Evolutionary conservation across 2,888 invertebrate genomes (phyloP).

Genomic region (Cheilosia soror): DNA sequence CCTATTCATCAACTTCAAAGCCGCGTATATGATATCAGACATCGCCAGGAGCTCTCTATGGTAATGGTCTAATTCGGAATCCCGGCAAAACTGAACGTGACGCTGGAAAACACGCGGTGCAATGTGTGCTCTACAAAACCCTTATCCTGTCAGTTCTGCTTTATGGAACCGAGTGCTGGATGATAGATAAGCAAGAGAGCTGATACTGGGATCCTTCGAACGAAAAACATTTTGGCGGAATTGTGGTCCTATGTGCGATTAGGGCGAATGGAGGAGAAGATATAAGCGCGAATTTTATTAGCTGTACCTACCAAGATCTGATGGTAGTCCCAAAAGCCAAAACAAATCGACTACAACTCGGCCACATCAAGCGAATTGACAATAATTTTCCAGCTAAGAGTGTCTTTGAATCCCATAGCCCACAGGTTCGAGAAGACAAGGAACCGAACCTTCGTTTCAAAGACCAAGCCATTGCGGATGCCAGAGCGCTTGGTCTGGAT

Average conservation of each 20-base stretch:
- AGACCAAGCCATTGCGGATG: neutral
- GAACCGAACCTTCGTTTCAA: neutral
- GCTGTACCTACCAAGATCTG: neutral
- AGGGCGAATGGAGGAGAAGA: neutral
- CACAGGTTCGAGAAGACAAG: neutral
- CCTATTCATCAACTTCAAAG: too few species aligned
- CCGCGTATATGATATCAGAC: too few species aligned
- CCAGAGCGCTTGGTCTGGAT: neutral
- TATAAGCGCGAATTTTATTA: neutral
- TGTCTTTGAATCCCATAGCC: neutral
- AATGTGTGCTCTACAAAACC: too few species aligned
- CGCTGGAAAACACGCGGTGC: too few species aligned
- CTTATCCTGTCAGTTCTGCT: too few species aligned
- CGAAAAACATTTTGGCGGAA: too few species aligned
- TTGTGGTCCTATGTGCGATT: too few species aligned
- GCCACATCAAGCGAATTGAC: neutral
- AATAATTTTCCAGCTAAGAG: neutral
- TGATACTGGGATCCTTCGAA: neutral
- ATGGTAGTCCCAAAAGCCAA: neutral
- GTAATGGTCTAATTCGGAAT: too few species aligned
- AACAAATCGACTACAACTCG: neutral
- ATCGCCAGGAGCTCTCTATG: too few species aligned
- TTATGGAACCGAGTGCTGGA: too few species aligned
- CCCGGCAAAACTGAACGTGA: too few species aligned
- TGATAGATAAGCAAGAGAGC: too few species aligned